Conservation (phyloP, 2,113 vertebrate species). For the Reinhardtius hippoglossoides region DNA sequence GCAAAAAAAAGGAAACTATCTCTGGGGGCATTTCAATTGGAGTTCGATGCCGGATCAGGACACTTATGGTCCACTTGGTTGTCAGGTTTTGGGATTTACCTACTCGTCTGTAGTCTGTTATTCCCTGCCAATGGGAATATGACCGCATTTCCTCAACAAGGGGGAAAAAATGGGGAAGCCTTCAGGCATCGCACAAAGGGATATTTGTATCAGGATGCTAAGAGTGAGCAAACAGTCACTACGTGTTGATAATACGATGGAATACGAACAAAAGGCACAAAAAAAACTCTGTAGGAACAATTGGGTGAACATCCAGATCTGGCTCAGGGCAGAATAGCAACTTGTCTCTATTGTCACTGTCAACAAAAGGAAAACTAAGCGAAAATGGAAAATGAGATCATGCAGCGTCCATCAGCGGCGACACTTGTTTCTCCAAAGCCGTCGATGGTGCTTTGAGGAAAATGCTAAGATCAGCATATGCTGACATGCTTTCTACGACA, state of each 20-base stretch:
- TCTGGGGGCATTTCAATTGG: constrained; percentile 18
- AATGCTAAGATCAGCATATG: constrained; percentile 1
- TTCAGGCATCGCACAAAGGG: background rate
- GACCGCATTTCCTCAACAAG: background rate
- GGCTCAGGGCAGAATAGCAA: too few species aligned
- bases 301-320: too few species aligned
- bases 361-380: too few species aligned
- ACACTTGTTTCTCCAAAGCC: too few species aligned
- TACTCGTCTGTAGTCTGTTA: background rate
- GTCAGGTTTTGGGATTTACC: background rate
- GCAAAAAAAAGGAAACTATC: background rate
- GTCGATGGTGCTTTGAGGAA: background rate
- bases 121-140: background rate
- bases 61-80: constrained; percentile 1
- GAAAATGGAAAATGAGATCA: too few species aligned
- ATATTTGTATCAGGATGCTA: background rate
- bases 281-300: background rate
- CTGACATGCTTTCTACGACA: background rate
- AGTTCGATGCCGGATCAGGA: background rate
- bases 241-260: background rate
- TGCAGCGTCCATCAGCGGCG: too few species aligned
- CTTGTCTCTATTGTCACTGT: too few species aligned
- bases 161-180: background rate
- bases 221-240: background rate
- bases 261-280: constrained; percentile 13